Evolutionary conservation across 2,113 vertebrate species (phyloP).

Genomic region (Myanophis thanlyinensis): DNA sequence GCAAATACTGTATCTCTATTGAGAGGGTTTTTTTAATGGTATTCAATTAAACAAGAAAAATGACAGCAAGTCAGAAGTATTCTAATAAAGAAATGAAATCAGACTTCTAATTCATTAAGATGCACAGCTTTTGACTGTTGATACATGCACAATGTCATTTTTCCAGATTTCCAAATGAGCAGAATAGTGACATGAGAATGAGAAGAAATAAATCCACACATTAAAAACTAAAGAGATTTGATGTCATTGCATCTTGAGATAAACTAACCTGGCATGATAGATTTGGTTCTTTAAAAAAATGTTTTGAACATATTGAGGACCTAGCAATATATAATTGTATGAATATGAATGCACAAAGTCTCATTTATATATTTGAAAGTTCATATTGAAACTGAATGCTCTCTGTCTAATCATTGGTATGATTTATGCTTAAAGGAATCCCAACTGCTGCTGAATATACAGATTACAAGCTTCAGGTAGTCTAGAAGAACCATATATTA

Average conservation of each 20-base stretch:
- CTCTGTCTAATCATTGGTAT: background rate
- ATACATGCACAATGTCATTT: background rate
- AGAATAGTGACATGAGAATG: background rate
- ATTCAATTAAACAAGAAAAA: background rate
- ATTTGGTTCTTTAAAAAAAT: background rate
- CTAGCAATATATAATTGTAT: background rate
- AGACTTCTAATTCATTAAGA: too few relatives aligned
- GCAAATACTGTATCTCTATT: background rate
- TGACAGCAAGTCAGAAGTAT: background rate
- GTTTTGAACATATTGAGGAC: background rate
- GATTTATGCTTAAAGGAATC: background rate
- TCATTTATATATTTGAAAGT: background rate
- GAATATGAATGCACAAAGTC: background rate
- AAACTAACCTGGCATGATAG: background rate
- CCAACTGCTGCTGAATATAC: background rate
- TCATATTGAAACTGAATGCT: background rate
- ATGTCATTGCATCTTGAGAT: background rate
- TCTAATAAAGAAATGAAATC: background rate
- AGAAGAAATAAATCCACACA: background rate
- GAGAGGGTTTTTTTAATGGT: background rate
- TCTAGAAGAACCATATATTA: background rate
- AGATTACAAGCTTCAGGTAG: background rate
- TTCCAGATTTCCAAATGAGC: background rate
- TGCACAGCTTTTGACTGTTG: background rate
- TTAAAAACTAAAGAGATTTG: background rate